A percentile compares a stretch with the other conserved stretches of the same genome.
These are phyloP conservation scores for Campopleginae sp. DNA, from an alignment of 2,888 invertebrate genomes.

Conservation along the genomic window DNA sequence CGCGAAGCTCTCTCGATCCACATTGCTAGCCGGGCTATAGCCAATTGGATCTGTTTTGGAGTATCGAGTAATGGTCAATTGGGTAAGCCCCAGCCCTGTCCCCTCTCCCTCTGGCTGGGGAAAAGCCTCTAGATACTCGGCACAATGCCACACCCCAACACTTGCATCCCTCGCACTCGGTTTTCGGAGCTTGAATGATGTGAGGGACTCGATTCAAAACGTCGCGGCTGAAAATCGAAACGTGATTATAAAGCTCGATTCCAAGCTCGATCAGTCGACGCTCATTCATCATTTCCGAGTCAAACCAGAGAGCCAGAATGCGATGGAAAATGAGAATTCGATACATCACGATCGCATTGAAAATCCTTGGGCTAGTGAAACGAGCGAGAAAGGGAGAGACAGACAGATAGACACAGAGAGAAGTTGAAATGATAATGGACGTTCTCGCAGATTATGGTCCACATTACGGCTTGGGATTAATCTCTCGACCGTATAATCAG, in stretches of 20 bases:
- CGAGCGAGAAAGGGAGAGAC: constrained; percentile 4
- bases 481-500: background rate
- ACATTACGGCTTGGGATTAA: constrained; percentile 43
- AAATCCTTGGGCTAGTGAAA: constrained; percentile 36
- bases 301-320: constrained; percentile 57
- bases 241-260: constrained; percentile 80
- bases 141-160: constrained; percentile 18
- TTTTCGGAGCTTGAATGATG: constrained; percentile 57
- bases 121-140: background rate
- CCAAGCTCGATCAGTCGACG: constrained; percentile 67
- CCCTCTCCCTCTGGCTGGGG: background rate
- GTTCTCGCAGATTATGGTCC: constrained; percentile 60
- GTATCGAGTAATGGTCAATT: constrained; percentile 81
- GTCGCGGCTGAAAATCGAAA: constrained; percentile 70
- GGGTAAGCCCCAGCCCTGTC: constrained; percentile 69
- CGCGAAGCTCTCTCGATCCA: constrained; percentile 65
- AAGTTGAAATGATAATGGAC: constrained; percentile 55
- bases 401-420: constrained; percentile 5
- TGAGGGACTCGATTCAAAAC: constrained; percentile 43
- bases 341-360: constrained; percentile 59
- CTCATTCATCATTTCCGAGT: constrained; percentile 76
- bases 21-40: constrained; percentile 73
- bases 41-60: constrained; percentile 77
- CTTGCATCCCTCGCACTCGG: constrained; percentile 41
- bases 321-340: constrained; percentile 35